A percentile compares a stretch with the other conserved stretches of the same genome.
These are phyloP conservation scores for Sylvia atricapilla DNA, from an alignment of 2,113 vertebrate species.

Conservation along the genomic window DNA sequence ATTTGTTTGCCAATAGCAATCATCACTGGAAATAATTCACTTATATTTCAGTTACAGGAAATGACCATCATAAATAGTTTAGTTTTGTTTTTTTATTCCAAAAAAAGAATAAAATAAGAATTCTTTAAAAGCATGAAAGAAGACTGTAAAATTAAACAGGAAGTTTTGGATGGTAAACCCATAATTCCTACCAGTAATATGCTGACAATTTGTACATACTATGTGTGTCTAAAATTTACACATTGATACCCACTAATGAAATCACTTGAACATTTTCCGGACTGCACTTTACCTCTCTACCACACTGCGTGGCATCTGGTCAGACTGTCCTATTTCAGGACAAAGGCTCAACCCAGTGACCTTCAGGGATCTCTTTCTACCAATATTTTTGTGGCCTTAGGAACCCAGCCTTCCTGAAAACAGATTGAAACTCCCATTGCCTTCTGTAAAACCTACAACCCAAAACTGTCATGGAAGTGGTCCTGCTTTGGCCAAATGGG, in stretches of 20 bases:
- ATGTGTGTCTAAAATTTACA: not conserved
- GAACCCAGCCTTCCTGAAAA: not conserved
- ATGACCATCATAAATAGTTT: not conserved
- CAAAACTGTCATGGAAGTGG: not conserved
- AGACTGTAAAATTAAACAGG: not conserved
- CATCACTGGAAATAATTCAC: not conserved
- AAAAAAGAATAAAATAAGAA: not conserved
- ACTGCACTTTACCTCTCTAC: not conserved
- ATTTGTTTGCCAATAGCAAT: not conserved
- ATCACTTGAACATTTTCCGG: not conserved
- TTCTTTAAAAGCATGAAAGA: not conserved
- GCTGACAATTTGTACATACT: not conserved
- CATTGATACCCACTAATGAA: not conserved
- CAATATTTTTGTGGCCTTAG: not conserved
- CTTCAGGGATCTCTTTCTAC: not conserved
- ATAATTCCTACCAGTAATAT: not conserved
- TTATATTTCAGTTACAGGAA: not conserved
- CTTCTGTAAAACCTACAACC: not conserved
- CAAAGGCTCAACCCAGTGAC: rapidly evolving
- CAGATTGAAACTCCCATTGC: not conserved
- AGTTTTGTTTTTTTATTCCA: not conserved
- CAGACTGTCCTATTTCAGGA: not conserved
- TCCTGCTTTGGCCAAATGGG: not conserved
- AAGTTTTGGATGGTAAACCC: not conserved
- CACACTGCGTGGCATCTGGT: not conserved